phyloP scores from a whole-genome alignment of 2,113 vertebrate species.

The Caranx melampygus region DNA sequence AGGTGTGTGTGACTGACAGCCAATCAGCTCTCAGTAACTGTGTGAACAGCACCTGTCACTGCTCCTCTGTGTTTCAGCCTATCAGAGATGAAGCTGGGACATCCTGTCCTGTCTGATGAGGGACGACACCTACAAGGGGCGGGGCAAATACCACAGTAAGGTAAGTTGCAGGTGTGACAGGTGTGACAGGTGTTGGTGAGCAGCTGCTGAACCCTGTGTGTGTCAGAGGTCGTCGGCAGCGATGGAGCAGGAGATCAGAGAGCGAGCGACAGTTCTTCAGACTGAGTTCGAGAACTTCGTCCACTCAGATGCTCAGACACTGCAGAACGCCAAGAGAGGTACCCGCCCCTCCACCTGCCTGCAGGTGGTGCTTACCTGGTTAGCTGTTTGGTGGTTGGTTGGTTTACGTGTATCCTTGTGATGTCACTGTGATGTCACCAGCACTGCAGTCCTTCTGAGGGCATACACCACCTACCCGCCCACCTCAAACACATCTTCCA shows the following conservation, averaged over 20 bases:
- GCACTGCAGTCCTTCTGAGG: conserved; percentile 94
- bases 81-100: conserved; percentile 90
- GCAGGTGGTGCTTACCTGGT: neutral
- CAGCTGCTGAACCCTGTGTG: too few species aligned
- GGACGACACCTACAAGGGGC: conserved; percentile 86
- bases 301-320: conserved; percentile 79
- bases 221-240: conserved; percentile 79
- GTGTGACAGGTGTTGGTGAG: too few species aligned
- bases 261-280: conserved; percentile 92
- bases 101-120: conserved; percentile 86
- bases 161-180: conserved; percentile 66
- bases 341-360: too few species aligned
- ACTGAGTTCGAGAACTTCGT: conserved; percentile 91
- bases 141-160: conserved; percentile 83
- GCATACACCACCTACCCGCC: conserved; percentile 91
- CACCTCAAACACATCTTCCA: conserved; percentile 94
- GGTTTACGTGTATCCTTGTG: neutral
- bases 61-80: conserved; percentile 80
- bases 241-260: conserved; percentile 87
- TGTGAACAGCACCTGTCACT: neutral
- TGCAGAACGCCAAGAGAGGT: conserved; percentile 92
- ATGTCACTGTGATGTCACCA: conserved; percentile 66
- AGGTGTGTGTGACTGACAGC: conserved; percentile 84
- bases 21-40: neutral
- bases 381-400: neutral